Percentiles rank a stretch among this genome's conserved stretches.
Conservation (phyloP, 2,113 vertebrate species). For the Todiramphus saurophagus region DNA sequence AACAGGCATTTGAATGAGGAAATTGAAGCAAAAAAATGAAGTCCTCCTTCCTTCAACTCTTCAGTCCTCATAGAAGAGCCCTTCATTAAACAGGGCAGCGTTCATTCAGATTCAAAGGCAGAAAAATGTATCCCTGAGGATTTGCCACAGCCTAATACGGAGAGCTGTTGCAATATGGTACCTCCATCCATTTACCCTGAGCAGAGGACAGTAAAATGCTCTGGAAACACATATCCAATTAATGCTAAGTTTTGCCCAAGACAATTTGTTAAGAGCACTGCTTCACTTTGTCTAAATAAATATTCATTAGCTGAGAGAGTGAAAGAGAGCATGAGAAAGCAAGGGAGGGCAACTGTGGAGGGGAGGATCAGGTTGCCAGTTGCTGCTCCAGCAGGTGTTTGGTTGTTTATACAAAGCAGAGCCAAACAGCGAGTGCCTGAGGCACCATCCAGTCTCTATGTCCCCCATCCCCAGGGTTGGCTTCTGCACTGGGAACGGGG, state of each 20-base stretch:
- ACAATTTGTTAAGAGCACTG: not conserved
- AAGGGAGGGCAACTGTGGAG: not conserved
- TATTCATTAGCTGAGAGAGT: not conserved
- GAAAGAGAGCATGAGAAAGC: not conserved
- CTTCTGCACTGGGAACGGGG: not conserved
- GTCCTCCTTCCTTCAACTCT: not conserved
- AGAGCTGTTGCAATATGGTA: not conserved
- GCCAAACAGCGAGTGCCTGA: fast-evolving
- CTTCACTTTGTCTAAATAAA: not conserved
- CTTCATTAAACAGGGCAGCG: not conserved
- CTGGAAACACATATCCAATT: not conserved
- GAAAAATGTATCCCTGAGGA: not conserved
- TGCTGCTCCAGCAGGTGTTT: fast-evolving
- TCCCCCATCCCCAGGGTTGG: fast-evolving
- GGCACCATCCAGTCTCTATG: not conserved
- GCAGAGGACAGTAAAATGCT: not conserved
- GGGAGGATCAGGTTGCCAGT: not conserved
- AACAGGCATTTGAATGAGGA: not conserved
- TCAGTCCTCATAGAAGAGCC: not conserved
- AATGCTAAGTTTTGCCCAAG: not conserved
- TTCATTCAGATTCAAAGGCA: not conserved
- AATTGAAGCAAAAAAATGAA: not conserved
- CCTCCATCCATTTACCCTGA: not conserved
- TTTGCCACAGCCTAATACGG: not conserved
- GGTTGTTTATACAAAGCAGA: not conserved